These are phyloP conservation scores for Cryptosula pallasiana DNA, from an alignment of 2,888 invertebrate species.

Conservation along the genomic window DNA sequence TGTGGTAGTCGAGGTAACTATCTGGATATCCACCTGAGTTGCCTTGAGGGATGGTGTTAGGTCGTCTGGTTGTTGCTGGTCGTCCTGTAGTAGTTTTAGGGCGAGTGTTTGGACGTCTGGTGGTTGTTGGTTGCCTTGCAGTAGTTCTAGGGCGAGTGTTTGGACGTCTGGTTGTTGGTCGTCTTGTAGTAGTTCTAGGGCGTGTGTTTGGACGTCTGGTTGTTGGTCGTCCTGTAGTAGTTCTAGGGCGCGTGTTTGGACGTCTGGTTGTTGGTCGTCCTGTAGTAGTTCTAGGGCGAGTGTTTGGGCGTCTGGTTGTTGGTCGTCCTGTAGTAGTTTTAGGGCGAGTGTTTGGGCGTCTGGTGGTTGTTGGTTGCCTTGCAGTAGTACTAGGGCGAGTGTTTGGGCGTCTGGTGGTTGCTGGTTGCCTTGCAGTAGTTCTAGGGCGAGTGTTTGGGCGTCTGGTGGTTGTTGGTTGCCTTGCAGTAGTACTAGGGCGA, in stretches of 20 bases:
- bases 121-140: neutral
- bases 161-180: neutral
- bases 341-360: neutral
- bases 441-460: neutral
- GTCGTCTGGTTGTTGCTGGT: neutral
- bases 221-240: neutral
- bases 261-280: neutral
- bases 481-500: neutral
- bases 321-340: neutral
- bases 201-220: neutral
- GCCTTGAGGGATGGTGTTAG: neutral
- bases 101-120: neutral
- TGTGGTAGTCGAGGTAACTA: neutral
- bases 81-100: neutral
- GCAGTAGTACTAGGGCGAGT: constrained; percentile 5
- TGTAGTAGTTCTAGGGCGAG: neutral
- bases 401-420: neutral
- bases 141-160: neutral
- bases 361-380: neutral
- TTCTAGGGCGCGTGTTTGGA: neutral
- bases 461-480: neutral
- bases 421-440: neutral
- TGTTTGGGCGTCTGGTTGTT: neutral
- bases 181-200: neutral
- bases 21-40: neutral